Base-by-base conservation (phyloP, 2,888 invertebrate species). In the Orthonevra nobilis region DNA sequence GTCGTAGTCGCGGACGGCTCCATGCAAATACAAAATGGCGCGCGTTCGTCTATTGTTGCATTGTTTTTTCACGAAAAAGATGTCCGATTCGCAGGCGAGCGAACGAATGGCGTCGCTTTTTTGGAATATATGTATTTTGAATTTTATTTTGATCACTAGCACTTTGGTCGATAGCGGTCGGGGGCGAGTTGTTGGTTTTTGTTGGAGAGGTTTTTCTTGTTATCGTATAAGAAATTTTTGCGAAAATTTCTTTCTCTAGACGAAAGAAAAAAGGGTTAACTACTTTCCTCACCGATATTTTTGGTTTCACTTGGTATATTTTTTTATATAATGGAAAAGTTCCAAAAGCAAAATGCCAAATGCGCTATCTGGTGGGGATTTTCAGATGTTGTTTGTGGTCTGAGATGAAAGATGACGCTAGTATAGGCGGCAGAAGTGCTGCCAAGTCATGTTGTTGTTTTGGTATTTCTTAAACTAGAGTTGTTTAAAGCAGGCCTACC, bases 321-420 rank as follows among this genome's bases (percentile, higher is more conserved):
- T n/a, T 75, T 82, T 82, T 82, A 82, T 81, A 72, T 82, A 82
- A 82, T 79, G 81, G 81, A 81, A 82, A 79, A 79, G 52, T 81
- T 81, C 79, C 81, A 81, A 81, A 81, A 75, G 40, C 34, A 46
- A 56, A 28, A 12, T 36, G 42, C 14, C 34, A 1, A 0, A 6
- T n/a, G 60, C 52, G 79, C 34, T 44, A 23, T 32, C 66, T 68
- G 63, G 28, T 34, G 68, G 28, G 15, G 12, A 26, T 52, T 58
- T 52, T 15, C 14, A 30, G 2, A 3, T 9, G 0, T n/a, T 1
- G 50, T 38, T 44, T 0, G 10, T 26, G 19, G 2, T 0, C 7
- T 64, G 58, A 74, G 9, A 2, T 0, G 1, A 17, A 15, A 81
- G 74, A 10, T n/a, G 63, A 63, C 44, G 32, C 23, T 10, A 7